Evolutionary conservation across 2,113 vertebrate genomes (phyloP).

Genomic region (Etia nguti): DNA sequence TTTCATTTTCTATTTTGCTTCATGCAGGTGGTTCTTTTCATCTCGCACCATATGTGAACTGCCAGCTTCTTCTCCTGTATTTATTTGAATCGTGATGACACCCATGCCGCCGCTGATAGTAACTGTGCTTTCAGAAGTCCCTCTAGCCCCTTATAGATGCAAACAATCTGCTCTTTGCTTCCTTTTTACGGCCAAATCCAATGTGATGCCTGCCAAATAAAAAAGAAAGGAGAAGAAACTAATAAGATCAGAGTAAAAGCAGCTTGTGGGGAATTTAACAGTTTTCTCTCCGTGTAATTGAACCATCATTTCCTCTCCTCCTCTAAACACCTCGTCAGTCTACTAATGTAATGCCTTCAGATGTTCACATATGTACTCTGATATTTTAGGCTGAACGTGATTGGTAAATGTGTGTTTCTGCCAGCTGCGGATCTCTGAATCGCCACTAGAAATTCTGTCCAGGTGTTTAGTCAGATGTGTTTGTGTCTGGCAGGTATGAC

Average conservation of each 20-base stretch:
- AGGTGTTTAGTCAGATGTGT: background rate
- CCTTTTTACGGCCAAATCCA: background rate
- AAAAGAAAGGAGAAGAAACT: background rate
- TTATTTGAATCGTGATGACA: constrained; percentile 27
- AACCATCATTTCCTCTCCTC: background rate
- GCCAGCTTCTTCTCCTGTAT: background rate
- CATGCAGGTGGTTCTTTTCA: constrained; percentile 6
- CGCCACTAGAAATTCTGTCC: background rate
- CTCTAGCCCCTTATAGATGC: background rate
- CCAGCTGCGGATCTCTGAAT: background rate
- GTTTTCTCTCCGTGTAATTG: background rate
- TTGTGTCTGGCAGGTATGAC: constrained; percentile 82
- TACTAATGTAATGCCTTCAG: background rate
- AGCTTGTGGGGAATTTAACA: background rate
- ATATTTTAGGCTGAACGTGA: background rate
- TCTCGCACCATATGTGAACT: background rate
- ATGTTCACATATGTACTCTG: background rate
- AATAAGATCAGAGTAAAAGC: background rate
- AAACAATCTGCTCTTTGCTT: constrained; percentile 18
- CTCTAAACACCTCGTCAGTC: background rate
- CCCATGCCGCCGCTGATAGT: background rate
- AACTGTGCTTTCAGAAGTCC: background rate
- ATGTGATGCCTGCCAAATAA: background rate
- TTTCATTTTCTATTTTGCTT: background rate
- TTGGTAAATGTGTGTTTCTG: background rate